Evolutionary conservation across 2,888 invertebrate genomes (phyloP), one percentile per base, ranked within the genome.

Genomic region (Lapara coniferarum): DNA sequence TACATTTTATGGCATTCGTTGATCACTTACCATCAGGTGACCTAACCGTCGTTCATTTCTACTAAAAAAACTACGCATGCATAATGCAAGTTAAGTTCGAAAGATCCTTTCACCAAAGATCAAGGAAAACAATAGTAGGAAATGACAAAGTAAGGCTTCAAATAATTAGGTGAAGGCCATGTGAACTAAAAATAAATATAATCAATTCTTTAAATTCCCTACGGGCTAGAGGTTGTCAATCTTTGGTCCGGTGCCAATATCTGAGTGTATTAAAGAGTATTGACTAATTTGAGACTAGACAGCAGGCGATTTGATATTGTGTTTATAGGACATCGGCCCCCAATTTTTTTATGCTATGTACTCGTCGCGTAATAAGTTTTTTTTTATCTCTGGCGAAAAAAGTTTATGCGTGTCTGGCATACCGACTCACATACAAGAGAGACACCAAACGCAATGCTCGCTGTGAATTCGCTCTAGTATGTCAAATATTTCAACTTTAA

Each of bases 191-290:
- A 63, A 63, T 63, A 63, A 46, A 49, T 19, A 19, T 19, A 63
- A 63, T 63, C 49, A 63, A 63, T 63, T 49, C 49, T 63, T 63
- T 63, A 49, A 63, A 49, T 63, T 63, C 19, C 63, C 46, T 49
- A 63, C 63, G 63, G 59, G 63, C 49, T 19, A 49, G 19, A 49
- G 63, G 19, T 49, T 63, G 46, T 63, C 49, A 63, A 49, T 49
- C 7, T 16, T 49, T 63, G 46, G 49, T 19, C 12, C 19, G 13
- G 13, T 63, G 63, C 63, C 63, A 49, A 63, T 63, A 16, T 49
- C 59, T 63, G 16, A 46, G 19, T 19, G 16, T 25, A 25, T 56
- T 19, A 25, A 46, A 16, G 63, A 63, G 44, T 46, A 63, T 63
- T 53, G 52, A 51, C 19, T 51, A 52, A 30, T 58, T 37, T 5